A percentile compares a stretch with the other conserved stretches of the same genome.
phyloP scores from a whole-genome alignment of 2,888 invertebrate genomes.

The Sturmia bella region DNA sequence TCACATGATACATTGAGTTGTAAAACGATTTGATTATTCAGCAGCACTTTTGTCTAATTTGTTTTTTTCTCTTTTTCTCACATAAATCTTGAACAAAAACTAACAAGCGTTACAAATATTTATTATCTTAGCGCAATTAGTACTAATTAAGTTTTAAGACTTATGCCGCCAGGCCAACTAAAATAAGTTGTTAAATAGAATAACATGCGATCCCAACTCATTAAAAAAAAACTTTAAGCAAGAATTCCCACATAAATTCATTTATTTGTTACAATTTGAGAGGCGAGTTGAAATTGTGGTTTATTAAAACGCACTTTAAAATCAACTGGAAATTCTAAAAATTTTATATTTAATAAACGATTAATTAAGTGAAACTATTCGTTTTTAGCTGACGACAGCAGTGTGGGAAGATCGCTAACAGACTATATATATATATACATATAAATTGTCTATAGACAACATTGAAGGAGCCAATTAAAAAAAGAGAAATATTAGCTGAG shows the following conservation, averaged over 20 bases:
- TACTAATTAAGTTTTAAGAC: conserved; percentile 41
- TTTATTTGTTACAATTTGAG: conserved; percentile 11
- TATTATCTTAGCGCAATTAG: conserved; percentile 26
- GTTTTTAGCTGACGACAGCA: neutral
- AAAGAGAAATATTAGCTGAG: too few species aligned
- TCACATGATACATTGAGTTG: too few species aligned
- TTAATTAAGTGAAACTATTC: conserved; percentile 30
- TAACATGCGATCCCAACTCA: conserved; percentile 41
- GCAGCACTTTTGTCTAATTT: too few species aligned
- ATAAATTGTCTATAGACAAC: too few species aligned
- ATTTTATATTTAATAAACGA: conserved; percentile 7
- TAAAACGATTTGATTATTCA: too few species aligned
- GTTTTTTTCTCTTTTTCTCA: conserved; percentile 41
- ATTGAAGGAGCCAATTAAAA: too few species aligned
- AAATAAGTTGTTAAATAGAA: conserved; percentile 19
- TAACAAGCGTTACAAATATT: neutral
- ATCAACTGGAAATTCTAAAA: neutral
- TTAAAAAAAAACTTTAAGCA: neutral
- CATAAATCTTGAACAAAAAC: conserved; percentile 43
- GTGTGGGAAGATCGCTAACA: neutral
- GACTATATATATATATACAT: too few species aligned
- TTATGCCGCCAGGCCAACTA: neutral
- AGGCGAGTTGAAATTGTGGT: conserved; percentile 29
- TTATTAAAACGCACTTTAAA: conserved; percentile 14
- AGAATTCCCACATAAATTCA: conserved; percentile 60